Percentiles rank a stretch among this genome's conserved stretches.
Conservation (phyloP, 1,140 invertebrate species). For the Sipha flava region DNA sequence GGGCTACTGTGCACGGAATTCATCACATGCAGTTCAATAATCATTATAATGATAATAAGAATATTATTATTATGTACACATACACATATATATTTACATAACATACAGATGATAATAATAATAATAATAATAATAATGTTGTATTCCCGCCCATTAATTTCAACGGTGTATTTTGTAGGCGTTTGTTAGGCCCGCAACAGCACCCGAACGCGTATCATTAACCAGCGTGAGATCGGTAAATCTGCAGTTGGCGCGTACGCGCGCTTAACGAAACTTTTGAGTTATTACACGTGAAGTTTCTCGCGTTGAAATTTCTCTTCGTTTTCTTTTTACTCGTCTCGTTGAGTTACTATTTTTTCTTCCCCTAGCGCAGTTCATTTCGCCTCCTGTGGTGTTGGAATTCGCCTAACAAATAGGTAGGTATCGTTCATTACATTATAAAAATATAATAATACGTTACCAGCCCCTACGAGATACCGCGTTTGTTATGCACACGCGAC, state of each 20-base stretch:
- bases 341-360: no score
- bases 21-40: no score
- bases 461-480: not conserved
- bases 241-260: not conserved
- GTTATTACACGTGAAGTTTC: not conserved
- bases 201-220: not conserved
- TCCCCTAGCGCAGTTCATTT: not conserved
- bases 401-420: not conserved
- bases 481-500: no score
- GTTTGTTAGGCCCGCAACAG: no score
- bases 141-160: not conserved
- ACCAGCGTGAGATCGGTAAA: conserved; percentile 21
- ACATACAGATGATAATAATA: not conserved
- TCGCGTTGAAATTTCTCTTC: not conserved
- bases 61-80: no score
- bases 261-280: not conserved
- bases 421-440: no score
- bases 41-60: no score
- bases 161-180: no score
- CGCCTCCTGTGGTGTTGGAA: not conserved
- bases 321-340: no score
- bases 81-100: not conserved
- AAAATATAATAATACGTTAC: not conserved
- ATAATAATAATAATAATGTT: not conserved
- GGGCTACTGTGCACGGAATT: no score